These are phyloP conservation scores for Heliconius sara DNA, from an alignment of 2,888 invertebrate species.

Conservation along the genomic window DNA sequence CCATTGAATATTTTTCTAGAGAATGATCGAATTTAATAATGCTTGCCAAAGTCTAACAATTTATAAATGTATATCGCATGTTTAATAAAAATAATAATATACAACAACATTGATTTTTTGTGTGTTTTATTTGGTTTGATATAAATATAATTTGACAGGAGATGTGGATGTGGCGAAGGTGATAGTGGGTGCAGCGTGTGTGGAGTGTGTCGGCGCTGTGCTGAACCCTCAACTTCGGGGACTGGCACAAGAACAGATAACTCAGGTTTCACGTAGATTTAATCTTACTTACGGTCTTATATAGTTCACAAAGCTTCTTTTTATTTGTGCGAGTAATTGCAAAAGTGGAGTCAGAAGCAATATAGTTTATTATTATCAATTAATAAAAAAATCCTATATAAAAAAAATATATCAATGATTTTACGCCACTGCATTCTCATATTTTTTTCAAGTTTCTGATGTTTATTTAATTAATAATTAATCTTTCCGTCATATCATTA, in stretches of 20 bases:
- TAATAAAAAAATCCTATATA: too few species aligned
- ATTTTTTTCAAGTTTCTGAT: too few species aligned
- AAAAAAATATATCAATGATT: too few species aligned
- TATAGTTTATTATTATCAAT: too few species aligned
- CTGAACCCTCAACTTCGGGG: constrained; percentile 63
- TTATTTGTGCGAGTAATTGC: too few species aligned
- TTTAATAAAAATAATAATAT: background rate
- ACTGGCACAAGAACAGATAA: constrained; percentile 34
- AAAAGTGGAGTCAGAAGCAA: too few species aligned
- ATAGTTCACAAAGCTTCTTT: too few species aligned
- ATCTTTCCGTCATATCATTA: too few species aligned
- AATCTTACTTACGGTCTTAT: background rate
- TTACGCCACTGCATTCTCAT: too few species aligned
- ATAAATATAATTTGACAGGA: constrained; percentile 80
- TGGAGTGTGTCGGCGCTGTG: constrained; percentile 95
- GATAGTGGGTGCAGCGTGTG: constrained; percentile 97
- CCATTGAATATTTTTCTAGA: too few species aligned
- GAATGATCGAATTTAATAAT: background rate
- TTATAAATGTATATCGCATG: background rate
- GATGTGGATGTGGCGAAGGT: constrained; percentile 97
- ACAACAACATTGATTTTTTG: background rate
- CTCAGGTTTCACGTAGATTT: constrained; percentile 43
- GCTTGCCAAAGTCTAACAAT: background rate
- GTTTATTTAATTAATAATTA: too few species aligned
- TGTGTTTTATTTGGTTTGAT: background rate